Evolutionary conservation across 2,113 vertebrate genomes (phyloP), one percentile per base, ranked within the genome.

Genomic region (Strix aluco): DNA sequence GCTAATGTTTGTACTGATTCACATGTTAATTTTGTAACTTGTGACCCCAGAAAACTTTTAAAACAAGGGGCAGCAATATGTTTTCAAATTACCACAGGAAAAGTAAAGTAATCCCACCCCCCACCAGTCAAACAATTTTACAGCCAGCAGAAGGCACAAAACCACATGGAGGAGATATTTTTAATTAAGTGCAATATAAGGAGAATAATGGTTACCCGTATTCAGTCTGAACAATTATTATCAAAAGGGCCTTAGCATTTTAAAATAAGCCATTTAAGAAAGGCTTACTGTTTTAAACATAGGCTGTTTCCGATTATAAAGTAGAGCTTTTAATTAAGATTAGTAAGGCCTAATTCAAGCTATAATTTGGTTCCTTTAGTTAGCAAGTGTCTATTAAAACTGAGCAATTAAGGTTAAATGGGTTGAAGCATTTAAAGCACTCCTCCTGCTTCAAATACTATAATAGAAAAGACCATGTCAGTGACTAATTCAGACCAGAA

Each of bases 351-450:
- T 97, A 98, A 98, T 98, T 98, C 98, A 96, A 97, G 96, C 96
- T 97, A 95, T 97, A 98, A 98, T 98, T 98, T 97, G 97, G 97
- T 96, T 98, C 96, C 95, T 97, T 98, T 96, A 96, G 96, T 97
- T 95, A 91, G 95, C 90, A 97, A 97, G 97, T 94, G 93, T 98
- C 98, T 98, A 98, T 96, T 97, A 98, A 98, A 98, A 97, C 94
- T 86, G 97, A 97, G 97, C 96, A 98, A 98, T 98, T 98, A 98
- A 97, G 92, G 86, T 97, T 97, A 98, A 98, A 98, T 97, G 97
- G 97, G 90, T 97, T 97, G 95, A 97, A 97, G 97, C 86, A 89
- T 89, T 98, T 98, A 97, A 97, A 96, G 78, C 79, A 92, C 86
- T 95, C 96, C 58, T 73, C 75, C 74, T 70, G 85, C 59, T 93